Conservation (phyloP, 1,140 invertebrate genomes). For the Dufourea novaeangliae region DNA sequence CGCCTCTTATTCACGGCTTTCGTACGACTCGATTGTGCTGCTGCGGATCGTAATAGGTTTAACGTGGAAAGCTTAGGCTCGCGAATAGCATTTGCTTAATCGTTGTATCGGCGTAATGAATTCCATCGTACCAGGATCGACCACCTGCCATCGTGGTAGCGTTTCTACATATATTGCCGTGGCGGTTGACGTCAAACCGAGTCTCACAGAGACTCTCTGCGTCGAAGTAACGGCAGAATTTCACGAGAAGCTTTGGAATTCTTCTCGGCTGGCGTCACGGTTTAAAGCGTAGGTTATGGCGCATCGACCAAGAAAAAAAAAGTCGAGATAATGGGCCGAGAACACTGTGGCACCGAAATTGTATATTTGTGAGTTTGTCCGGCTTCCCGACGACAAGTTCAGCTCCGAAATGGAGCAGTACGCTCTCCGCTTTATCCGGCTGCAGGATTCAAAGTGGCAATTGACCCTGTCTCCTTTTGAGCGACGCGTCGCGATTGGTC, state of each 20-base stretch:
- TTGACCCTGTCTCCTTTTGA: background rate
- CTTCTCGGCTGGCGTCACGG: background rate
- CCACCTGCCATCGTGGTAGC: background rate
- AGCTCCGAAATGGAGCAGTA: background rate
- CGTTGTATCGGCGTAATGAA: background rate
- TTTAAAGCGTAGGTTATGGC: background rate
- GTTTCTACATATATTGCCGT: background rate
- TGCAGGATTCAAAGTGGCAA: background rate
- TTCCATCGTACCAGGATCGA: background rate
- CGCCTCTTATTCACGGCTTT: background rate
- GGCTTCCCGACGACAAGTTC: too few relatives aligned
- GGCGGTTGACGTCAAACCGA: background rate
- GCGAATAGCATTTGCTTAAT: background rate
- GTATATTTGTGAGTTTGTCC: too few relatives aligned
- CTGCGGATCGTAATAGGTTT: background rate
- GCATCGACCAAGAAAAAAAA: background rate
- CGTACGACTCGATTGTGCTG: background rate
- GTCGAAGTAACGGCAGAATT: background rate
- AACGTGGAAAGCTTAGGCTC: background rate
- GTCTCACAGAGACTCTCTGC: background rate
- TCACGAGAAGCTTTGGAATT: constrained; percentile 1
- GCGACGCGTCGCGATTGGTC: constrained; percentile 4
- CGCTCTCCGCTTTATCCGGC: background rate
- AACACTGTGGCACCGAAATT: background rate
- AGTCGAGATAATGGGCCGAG: constrained; percentile 2